phyloP scores from a whole-genome alignment of 2,797 vertebrate species.

The Dicrostonyx torquatus region DNA sequence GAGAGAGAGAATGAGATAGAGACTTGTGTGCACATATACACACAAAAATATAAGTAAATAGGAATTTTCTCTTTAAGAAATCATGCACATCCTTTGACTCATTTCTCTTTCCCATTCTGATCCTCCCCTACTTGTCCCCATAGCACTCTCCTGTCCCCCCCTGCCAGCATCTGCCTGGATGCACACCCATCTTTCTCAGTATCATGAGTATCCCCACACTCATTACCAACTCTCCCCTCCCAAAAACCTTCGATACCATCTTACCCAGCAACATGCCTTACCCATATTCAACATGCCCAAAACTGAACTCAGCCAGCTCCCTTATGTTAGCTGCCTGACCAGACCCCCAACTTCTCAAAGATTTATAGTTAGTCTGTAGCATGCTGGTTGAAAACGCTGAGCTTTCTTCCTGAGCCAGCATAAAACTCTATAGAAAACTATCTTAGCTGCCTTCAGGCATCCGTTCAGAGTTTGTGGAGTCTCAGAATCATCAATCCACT shows the following conservation, averaged over 20 bases:
- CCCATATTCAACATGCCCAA: neutral
- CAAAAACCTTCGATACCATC: neutral
- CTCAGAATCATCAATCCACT: constrained; percentile 21
- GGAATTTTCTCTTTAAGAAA: neutral
- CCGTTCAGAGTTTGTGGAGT: neutral
- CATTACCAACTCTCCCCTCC: neutral
- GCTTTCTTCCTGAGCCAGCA: neutral
- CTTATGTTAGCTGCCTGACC: neutral
- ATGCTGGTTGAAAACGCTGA: neutral
- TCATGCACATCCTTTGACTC: neutral
- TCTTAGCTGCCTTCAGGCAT: neutral
- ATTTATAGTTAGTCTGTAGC: neutral
- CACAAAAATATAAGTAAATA: too few relatives aligned
- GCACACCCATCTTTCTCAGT: neutral
- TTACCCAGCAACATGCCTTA: neutral
- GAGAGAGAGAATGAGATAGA: neutral
- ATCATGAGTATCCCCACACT: neutral
- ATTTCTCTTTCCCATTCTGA: neutral
- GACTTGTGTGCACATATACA: neutral
- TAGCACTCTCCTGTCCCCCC: neutral
- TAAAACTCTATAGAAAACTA: neutral
- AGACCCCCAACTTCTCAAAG: neutral
- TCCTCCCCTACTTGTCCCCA: neutral
- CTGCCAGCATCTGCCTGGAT: neutral
- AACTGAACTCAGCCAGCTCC: neutral